Evolutionary conservation across 2,888 invertebrate species (phyloP).

Genomic region (Dryomyza anilis): DNA sequence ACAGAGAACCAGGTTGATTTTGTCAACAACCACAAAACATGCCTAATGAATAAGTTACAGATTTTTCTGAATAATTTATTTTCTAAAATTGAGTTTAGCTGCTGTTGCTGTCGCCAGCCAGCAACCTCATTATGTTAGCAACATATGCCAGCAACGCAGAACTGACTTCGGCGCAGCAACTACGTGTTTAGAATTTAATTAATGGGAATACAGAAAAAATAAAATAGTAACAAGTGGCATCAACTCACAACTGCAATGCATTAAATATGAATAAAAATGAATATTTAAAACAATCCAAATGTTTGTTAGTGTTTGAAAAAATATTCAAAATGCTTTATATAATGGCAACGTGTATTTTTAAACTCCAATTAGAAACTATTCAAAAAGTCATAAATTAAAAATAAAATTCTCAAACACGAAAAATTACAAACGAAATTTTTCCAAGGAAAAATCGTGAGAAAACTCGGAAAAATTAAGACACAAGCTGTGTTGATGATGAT

Average conservation of each 20-base stretch:
- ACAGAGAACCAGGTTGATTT: no score
- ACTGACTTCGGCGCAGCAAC: no score
- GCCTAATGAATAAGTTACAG: no score
- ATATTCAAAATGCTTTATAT: no score
- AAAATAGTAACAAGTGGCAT: background rate
- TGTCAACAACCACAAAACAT: no score
- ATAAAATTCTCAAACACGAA: background rate
- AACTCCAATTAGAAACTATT: slow-evolving; percentile 20
- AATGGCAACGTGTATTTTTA: slow-evolving; percentile 13
- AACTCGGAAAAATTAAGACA: slow-evolving; percentile 12
- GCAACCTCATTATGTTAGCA: background rate
- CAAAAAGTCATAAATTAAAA: slow-evolving; percentile 21
- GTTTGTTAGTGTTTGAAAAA: background rate
- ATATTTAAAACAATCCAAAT: background rate
- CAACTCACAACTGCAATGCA: background rate
- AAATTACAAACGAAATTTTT: background rate
- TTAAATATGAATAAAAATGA: background rate
- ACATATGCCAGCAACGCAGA: background rate
- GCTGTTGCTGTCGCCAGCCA: background rate
- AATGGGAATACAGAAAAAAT: no score
- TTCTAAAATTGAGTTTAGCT: no score
- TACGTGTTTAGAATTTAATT: no score
- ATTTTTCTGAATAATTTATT: no score
- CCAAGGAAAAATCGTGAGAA: slow-evolving; percentile 8
- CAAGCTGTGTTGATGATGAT: background rate